Evolutionary conservation across 2,888 invertebrate genomes (phyloP).

Genomic region (Oscheius myriophilus): DNA sequence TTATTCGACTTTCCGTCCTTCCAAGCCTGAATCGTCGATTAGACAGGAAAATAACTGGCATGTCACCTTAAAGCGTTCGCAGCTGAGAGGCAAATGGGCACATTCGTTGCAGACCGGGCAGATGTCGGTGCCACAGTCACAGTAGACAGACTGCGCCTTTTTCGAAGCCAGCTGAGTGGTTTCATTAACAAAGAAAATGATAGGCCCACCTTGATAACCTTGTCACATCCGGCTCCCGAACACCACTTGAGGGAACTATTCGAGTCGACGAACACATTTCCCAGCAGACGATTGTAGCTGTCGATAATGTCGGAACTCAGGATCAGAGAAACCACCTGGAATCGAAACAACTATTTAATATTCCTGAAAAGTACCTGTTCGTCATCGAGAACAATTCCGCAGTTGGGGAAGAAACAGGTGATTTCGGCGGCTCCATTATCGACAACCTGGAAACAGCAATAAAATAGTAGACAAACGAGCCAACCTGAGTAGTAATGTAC

Average conservation of each 20-base stretch:
- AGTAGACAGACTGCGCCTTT: not conserved
- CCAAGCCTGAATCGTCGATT: not conserved
- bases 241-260: not conserved
- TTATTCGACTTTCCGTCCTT: not conserved
- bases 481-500: not conserved
- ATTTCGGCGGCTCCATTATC: not conserved
- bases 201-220: not conserved
- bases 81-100: conserved; percentile 4
- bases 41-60: no score
- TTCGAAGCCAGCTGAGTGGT: not conserved
- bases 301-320: not conserved
- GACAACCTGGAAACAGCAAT: not conserved
- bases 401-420: not conserved
- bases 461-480: not conserved
- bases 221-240: not conserved
- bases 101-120: not conserved
- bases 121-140: conserved; percentile 1
- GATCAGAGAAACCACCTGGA: no score
- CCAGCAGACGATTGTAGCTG: not conserved
- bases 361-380: not conserved
- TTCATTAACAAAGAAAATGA: not conserved
- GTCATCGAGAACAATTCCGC: not conserved
- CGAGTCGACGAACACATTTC: not conserved
- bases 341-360: not conserved
- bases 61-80: not conserved